Base-by-base conservation (phyloP, 2,888 invertebrate species). In the Stegophylla sp. region DNA sequence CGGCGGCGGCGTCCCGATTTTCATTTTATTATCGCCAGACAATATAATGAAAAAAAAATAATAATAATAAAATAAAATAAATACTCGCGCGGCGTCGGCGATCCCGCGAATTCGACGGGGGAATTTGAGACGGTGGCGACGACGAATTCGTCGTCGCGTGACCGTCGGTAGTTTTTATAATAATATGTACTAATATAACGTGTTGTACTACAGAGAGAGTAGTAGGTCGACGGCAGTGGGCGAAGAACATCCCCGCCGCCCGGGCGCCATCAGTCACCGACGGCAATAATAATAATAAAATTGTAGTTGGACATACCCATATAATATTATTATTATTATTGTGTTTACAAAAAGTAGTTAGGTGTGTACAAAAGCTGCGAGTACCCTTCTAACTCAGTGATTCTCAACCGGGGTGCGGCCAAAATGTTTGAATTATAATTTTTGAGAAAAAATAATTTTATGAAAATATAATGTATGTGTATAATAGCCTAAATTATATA, bases 91-190 rank as follows among this genome's bases (percentile, higher is more conserved):
- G 48, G 12, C 73, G 73, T 43, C 74, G 74, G 48, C 71, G 64
- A 41, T 51, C 17, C 28, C n/a, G n/a, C 43, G n/a, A 34, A 7
- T 45, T 61, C 53, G 53, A 1, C 51, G 48, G 2, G 23, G 20
- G n/a, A n/a, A n/a, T n/a, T n/a, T 7, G 64, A 48, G 23, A 9
- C 26, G 71, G 20, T 34, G 72, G 34, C 74, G 74, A 15, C 72
- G 73, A 13, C 13, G 56, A 51, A 41, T 53, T 23, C 17, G 17
- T 23, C 28, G 75, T 75, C 53, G 75, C 75, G 64, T 75, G 75
- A 75, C 75, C 75, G 53, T 0, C 23, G 64, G 75, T n/a, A 64
- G 64, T 75, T 75, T n/a, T 51, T 45, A 45, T 15, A 26, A 26
- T 67, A 45, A 15, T 20, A 43, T 20, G 34, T 20, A 20, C 34